Base-by-base conservation (phyloP, 2,113 vertebrate species). In the Arvicanthis niloticus region DNA sequence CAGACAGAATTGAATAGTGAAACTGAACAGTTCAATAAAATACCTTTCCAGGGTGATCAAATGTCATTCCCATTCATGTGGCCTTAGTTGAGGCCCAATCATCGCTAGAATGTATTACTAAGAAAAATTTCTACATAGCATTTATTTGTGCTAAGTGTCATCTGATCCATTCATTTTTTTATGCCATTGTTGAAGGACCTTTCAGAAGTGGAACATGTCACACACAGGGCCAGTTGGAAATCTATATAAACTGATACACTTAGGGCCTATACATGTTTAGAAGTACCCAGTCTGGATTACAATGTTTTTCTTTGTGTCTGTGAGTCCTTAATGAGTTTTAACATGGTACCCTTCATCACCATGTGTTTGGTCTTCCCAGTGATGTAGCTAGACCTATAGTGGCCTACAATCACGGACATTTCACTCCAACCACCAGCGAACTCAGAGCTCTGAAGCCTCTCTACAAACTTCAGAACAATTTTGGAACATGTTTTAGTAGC, bases 261-360 rank as follows among this genome's bases (percentile, higher is more conserved):
- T 3, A 31, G 42, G 7, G 3, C 15, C 40, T 0, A 0, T 67
- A 3, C 10, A 67, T 56, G 31, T 10, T 73, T 51, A 37, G 31
- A 42, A 24, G 37, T 26, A 37, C 37, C 16, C 12, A 5, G 3
- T 24, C 37, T 75, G 65, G 17, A 29, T 56, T 78, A 73, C n/a
- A 56, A 21, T 29, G 67, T 51, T 60, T 0, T 15, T 53, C 1
- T 53, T 68, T 45, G 3, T 7, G 3, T 26, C 53, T 65, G 56
- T 15, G 37, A 60, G 45, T 89, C 58, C 13, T 15, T 91, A 65
- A 87, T 62, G 37, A n/a, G 60, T 82, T 91, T n/a, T 48, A 62
- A 80, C 31, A 78, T 26, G 22, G 4, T 4, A 0, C 13, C 40
- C 42, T 13, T 92, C 5, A 10, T 58, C 24, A 40, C 65, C 86